phyloP scores from a whole-genome alignment of 2,113 vertebrate genomes.

The Lophius piscatorius region DNA sequence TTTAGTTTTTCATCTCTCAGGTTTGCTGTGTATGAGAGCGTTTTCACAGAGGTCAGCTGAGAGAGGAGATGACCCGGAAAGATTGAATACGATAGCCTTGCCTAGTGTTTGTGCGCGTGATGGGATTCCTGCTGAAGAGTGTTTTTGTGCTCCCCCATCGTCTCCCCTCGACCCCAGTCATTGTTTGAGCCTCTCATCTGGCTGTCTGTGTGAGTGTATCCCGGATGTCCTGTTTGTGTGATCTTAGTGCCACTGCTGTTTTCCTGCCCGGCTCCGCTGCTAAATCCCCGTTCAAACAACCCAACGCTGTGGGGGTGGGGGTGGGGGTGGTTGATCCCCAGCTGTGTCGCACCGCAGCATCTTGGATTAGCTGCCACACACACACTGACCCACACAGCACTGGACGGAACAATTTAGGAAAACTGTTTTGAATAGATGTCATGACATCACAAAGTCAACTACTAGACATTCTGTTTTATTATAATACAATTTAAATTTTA shows the following conservation, averaged over 20 bases:
- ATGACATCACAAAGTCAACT: too few species aligned
- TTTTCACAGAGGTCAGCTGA: too few species aligned
- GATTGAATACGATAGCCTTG: conserved; percentile 7
- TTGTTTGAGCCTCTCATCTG: conserved; percentile 5
- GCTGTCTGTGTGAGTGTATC: conserved; percentile 47
- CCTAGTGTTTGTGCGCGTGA: conserved; percentile 8
- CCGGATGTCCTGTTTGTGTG: conserved; percentile 69
- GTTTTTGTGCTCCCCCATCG: not conserved
- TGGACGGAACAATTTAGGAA: not conserved
- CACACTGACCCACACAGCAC: not conserved
- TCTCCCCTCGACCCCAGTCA: too few species aligned
- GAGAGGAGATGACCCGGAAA: conserved; percentile 8
- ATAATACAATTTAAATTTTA: too few species aligned
- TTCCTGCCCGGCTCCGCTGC: conserved; percentile 46
- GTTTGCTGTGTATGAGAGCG: not conserved
- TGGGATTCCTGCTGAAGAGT: conserved; percentile 1
- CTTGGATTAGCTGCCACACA: conserved; percentile 4
- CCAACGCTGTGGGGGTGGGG: not conserved
- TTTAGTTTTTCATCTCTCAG: not conserved
- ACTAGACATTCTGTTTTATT: too few species aligned
- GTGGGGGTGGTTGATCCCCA: not conserved
- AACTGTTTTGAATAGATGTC: not conserved
- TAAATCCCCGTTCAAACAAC: conserved; percentile 51
- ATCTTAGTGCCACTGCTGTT: conserved; percentile 40
- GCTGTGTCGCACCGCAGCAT: conserved; percentile 6